phyloP scores from a whole-genome alignment of 1,140 invertebrate genomes.

The Xylocopa sonorina region DNA sequence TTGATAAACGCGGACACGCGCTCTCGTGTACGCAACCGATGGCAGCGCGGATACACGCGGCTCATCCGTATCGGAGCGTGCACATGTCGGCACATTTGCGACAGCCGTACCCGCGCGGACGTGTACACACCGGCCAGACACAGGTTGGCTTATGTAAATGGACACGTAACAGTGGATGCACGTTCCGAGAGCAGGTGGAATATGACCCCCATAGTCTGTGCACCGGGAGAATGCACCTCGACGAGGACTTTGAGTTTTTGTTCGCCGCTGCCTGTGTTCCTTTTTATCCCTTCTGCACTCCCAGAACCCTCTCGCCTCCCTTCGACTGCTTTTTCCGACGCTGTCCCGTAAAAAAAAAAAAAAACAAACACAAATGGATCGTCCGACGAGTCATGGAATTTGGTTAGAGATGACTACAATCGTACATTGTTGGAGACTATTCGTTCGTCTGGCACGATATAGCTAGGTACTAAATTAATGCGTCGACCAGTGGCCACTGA shows the following conservation, averaged over 20 bases:
- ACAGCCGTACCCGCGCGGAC: too few species aligned
- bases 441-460: too few species aligned
- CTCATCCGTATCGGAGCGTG: constrained; percentile 47
- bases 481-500: too few species aligned
- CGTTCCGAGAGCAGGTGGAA: constrained; percentile 59
- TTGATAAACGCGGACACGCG: constrained; percentile 43
- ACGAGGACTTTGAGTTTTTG: constrained; percentile 18
- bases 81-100: constrained; percentile 13
- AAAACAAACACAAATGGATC: constrained; percentile 18
- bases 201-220: constrained; percentile 43
- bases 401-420: background rate
- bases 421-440: background rate
- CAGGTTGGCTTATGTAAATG: constrained; percentile 64
- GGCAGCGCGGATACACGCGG: constrained; percentile 15
- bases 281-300: background rate
- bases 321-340: background rate
- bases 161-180: constrained; percentile 64
- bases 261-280: constrained; percentile 22
- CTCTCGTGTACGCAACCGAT: constrained; percentile 42
- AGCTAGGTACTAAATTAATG: too few species aligned
- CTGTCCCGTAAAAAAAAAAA: background rate
- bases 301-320: background rate
- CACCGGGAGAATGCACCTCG: constrained; percentile 32
- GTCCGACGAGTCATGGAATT: constrained; percentile 16
- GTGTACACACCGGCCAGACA: background rate